These are phyloP conservation scores for Rhopalosiphum padi DNA, from an alignment of 1,140 invertebrate species.

Conservation along the genomic window DNA sequence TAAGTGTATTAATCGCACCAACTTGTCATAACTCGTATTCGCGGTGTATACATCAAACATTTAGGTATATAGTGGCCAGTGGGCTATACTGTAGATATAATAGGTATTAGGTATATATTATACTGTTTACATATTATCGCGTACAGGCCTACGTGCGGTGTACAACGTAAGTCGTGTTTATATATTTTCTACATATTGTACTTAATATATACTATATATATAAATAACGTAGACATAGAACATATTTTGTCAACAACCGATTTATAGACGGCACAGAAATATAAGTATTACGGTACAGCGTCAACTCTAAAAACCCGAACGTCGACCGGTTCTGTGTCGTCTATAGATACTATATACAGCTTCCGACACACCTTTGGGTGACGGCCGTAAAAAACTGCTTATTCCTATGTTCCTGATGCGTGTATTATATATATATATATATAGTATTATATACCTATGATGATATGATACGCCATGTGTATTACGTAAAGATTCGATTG, in stretches of 20 bases:
- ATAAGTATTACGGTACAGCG: neutral
- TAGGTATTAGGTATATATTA: neutral
- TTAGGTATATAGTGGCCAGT: neutral
- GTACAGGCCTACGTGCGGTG: neutral
- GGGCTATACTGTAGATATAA: neutral
- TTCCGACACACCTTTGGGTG: constrained; percentile 48
- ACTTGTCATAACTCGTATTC: neutral
- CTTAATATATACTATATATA: too few relatives aligned
- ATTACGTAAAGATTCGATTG: constrained; percentile 43
- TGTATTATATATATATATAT: neutral
- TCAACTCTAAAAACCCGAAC: neutral
- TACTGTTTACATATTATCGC: neutral
- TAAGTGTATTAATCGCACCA: constrained; percentile 2
- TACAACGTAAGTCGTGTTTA: neutral
- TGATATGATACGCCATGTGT: neutral
- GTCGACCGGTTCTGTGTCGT: neutral
- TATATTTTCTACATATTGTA: neutral
- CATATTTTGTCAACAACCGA: constrained; percentile 35
- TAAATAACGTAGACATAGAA: neutral
- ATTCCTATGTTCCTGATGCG: neutral
- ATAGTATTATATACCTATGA: neutral
- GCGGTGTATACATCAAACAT: neutral
- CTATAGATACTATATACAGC: neutral
- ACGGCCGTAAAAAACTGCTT: neutral
- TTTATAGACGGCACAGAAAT: neutral